These are phyloP conservation scores for Paracanthobrama guichenoti DNA, from an alignment of 2,113 vertebrate genomes.

Conservation along the genomic window DNA sequence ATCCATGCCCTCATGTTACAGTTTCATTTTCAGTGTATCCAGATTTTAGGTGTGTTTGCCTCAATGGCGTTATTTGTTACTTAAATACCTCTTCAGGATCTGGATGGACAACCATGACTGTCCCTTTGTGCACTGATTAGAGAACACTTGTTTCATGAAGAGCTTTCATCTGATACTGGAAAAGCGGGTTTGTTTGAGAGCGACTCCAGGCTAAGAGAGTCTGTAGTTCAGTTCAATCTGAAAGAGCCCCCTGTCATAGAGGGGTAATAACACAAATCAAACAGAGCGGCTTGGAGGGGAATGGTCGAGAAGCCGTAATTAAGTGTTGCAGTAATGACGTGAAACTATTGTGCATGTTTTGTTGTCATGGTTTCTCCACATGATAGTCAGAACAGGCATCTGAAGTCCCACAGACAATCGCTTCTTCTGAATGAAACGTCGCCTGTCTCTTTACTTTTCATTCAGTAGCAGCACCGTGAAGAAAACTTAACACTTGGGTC, in stretches of 20 bases:
- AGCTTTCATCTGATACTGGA: constrained; percentile 47
- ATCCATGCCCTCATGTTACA: neutral
- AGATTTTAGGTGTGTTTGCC: neutral
- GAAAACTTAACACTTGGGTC: neutral
- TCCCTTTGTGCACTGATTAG: constrained; percentile 26
- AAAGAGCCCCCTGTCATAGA: constrained; percentile 36
- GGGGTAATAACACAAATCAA: constrained; percentile 58
- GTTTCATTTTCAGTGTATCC: neutral
- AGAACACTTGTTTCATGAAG: constrained; percentile 42
- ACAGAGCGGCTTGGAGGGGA: constrained; percentile 46
- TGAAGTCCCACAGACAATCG: constrained; percentile 30
- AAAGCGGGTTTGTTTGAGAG: constrained; percentile 41
- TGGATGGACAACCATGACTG: constrained; percentile 32
- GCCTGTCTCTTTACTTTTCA: constrained; percentile 5
- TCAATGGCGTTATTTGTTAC: constrained; percentile 13
- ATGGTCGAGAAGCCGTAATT: constrained; percentile 35
- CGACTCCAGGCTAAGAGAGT: constrained; percentile 33
- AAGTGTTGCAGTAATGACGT: constrained; percentile 42
- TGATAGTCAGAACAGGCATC: constrained; percentile 30
- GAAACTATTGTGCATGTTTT: constrained; percentile 26
- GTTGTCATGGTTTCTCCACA: constrained; percentile 20
- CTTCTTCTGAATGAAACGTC: constrained; percentile 6
- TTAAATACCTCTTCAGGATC: constrained; percentile 14
- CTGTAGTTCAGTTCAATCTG: constrained; percentile 51
- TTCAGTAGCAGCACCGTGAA: neutral